A percentile compares a stretch with the other conserved stretches of the same genome.
Conservation (phyloP, 2,797 vertebrate genomes). For the Avahi laniger region DNA sequence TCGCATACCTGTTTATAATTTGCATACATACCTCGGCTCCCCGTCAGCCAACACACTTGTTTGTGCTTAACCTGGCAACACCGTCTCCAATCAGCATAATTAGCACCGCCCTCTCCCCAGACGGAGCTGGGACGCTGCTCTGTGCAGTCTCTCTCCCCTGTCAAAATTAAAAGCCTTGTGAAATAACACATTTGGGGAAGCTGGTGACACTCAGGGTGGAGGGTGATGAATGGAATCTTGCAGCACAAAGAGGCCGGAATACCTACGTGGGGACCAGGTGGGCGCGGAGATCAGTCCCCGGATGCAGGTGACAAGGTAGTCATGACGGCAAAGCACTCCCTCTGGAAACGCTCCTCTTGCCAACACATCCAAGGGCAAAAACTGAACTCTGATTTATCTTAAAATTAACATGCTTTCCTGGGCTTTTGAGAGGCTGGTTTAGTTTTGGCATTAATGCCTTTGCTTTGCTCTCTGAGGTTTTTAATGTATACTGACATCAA, state of each 20-base stretch:
- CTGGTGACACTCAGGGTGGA: not conserved
- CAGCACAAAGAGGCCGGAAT: not conserved
- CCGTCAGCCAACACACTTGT: not conserved
- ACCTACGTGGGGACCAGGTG: not conserved
- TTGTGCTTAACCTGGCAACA: not conserved
- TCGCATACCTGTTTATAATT: not conserved
- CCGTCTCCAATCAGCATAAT: not conserved
- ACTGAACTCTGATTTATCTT: not conserved
- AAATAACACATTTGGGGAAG: not conserved
- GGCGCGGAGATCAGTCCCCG: not conserved
- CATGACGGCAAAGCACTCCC: not conserved
- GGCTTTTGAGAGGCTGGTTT: not conserved
- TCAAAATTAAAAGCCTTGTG: not conserved
- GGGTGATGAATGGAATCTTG: not conserved
- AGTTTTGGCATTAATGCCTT: not conserved
- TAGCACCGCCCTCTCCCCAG: not conserved
- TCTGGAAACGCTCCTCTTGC: not conserved
- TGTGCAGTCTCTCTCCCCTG: not conserved
- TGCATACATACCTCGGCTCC: not conserved
- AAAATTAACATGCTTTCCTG: not conserved
- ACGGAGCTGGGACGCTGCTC: accelerated
- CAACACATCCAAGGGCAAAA: not conserved
- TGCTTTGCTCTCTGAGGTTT: not conserved
- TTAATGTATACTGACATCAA: not conserved
- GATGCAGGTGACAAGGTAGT: not conserved